Evolutionary conservation across 1,140 invertebrate species (phyloP).

Genomic region (Megalonaias nervosa): DNA sequence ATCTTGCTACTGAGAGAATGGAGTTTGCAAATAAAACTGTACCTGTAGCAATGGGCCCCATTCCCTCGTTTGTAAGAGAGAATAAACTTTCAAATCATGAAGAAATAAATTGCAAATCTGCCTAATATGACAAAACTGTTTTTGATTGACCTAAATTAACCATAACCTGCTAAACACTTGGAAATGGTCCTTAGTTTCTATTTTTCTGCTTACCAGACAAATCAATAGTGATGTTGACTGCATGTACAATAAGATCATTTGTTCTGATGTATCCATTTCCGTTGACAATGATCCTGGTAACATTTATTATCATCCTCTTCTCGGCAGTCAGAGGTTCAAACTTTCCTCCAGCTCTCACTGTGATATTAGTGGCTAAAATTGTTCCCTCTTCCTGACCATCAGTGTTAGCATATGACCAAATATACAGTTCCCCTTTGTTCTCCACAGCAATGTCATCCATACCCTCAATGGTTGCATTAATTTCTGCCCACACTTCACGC

Average conservation of each 20-base stretch:
- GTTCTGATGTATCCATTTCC: slow-evolving; percentile 54
- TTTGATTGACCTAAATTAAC: no score
- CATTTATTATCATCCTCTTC: slow-evolving; percentile 37
- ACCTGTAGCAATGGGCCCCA: no score
- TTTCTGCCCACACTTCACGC: slow-evolving; percentile 56
- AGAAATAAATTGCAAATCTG: no score
- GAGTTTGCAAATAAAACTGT: no score
- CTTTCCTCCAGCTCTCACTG: slow-evolving; percentile 54
- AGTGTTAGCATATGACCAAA: slow-evolving; percentile 58
- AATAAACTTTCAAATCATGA: no score
- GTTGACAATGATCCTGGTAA: slow-evolving; percentile 48
- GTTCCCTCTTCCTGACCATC: slow-evolving; percentile 38
- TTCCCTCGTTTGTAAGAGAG: no score
- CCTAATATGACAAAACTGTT: no score
- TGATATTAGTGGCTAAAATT: slow-evolving; percentile 48
- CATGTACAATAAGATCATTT: slow-evolving; percentile 49
- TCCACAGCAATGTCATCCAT: slow-evolving; percentile 52
- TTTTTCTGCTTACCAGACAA: slow-evolving; percentile 45
- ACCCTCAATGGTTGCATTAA: slow-evolving; percentile 54
- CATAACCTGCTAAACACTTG: no score
- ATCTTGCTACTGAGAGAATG: no score
- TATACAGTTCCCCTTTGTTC: slow-evolving; percentile 50
- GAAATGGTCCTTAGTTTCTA: no score
- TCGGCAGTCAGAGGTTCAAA: slow-evolving; percentile 49
- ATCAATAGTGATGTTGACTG: slow-evolving; percentile 58